Evolutionary conservation across 2,888 invertebrate genomes (phyloP), one percentile per base, ranked within the genome.

Genomic region (Electrophaes corylata): DNA sequence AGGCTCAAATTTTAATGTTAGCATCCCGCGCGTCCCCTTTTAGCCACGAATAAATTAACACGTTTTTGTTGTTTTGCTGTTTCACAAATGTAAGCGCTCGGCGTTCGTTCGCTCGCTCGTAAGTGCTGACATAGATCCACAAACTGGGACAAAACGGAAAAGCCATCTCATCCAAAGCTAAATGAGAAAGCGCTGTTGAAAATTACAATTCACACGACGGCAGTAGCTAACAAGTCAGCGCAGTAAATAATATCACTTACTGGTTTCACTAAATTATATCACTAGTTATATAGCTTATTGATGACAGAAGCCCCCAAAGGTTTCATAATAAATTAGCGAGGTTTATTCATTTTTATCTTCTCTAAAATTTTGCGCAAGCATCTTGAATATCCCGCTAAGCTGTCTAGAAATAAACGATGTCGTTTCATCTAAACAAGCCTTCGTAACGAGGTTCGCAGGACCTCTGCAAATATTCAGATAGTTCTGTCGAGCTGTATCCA

Each of bases 1-100:
- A 83, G 85, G 84, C 83, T 87, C 88, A 90, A 90, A 91, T 88
- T 91, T 90, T 91, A 90, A 91, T 89, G 89, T 81, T 79, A 72
- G 73, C 66, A 72, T 76, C 77, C 75, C 69, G 64, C 76, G 65
- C 73, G 75, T 76, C 73, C 78, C 76, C 78, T 79, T 79, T 78
- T 73, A 78, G 75, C 73, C 72, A 65, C 71, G 89, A 85, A 90
- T 90, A 89, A 88, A 89, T 90, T 89, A 89, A 85, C 79, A 70
- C 71, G 74, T 76, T 76, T 76, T 78, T 74, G 78, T 79, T 79
- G 76, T 74, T 78, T 75, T 76, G 77, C 76, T 67, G 57, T 59
- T 67, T 62, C 33, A 54, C 65, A 73, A 74, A 70, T 66, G 62
- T 50, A 79, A 75, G 75, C 70, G 73, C 54, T 66, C 61, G 53